phyloP scores from a whole-genome alignment of 2,113 vertebrate species.

The Bagarius yarrelli region DNA sequence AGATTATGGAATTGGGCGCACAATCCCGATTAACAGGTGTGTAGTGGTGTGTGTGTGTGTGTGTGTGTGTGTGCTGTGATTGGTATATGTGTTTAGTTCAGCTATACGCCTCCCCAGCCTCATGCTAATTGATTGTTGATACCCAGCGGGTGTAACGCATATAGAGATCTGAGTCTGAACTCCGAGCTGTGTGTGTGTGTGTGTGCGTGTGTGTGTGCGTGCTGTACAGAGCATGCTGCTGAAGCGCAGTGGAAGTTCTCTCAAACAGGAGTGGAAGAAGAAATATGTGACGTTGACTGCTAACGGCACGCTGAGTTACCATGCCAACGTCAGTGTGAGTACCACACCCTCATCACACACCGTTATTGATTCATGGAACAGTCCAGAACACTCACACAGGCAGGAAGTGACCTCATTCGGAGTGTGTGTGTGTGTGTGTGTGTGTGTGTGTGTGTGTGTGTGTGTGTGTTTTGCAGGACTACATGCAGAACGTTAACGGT shows the following conservation, averaged over 20 bases:
- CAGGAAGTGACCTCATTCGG: background rate
- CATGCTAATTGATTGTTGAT: no score
- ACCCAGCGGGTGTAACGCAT: no score
- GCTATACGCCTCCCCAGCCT: no score
- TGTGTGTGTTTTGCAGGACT: conserved; percentile 72
- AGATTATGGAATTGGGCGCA: conserved; percentile 80
- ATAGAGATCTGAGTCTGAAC: background rate
- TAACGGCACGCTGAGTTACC: conserved; percentile 87
- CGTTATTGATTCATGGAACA: background rate
- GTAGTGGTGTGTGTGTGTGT: no score
- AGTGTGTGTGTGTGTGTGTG: background rate
- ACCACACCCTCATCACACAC: background rate
- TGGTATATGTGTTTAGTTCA: no score
- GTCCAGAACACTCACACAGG: background rate
- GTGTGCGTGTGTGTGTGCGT: conserved; percentile 11
- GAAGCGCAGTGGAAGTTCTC: conserved; percentile 90
- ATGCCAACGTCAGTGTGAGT: conserved; percentile 85
- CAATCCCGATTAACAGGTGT: conserved; percentile 82
- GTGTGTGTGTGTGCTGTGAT: no score
- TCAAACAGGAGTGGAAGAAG: conserved; percentile 99
- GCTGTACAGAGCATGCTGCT: conserved; percentile 81
- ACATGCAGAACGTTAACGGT: conserved; percentile 86
- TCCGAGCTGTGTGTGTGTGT: conserved; percentile 4
- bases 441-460: conserved; percentile 7
- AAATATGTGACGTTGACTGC: conserved; percentile 91